Conservation (phyloP, 2,113 vertebrate genomes). For the Callorhinus ursinus region DNA sequence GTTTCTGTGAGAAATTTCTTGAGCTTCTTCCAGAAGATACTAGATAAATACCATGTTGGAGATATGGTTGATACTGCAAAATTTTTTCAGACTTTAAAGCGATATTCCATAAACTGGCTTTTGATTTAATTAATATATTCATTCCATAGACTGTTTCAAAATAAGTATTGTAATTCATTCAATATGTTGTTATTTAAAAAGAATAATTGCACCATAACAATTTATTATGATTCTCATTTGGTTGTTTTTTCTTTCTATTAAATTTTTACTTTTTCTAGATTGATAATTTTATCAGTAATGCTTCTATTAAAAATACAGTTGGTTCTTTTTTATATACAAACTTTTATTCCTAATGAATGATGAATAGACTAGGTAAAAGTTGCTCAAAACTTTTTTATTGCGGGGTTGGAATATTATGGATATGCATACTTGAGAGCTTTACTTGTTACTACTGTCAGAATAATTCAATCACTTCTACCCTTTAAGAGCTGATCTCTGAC, state of each 20-base stretch:
- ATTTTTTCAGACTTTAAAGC: background rate
- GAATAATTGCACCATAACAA: background rate
- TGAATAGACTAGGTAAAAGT: slow-evolving; percentile 44
- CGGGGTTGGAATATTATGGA: background rate
- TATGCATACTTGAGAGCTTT: slow-evolving; percentile 45
- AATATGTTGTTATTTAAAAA: background rate
- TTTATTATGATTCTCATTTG: slow-evolving; percentile 17
- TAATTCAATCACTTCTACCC: slow-evolving; percentile 58
- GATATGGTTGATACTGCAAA: background rate
- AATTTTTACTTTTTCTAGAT: background rate
- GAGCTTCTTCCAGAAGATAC: background rate
- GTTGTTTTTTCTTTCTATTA: background rate
- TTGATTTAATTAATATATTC: slow-evolving; percentile 11
- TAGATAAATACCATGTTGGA: background rate
- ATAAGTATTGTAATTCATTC: slow-evolving; percentile 34
- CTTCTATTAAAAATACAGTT: background rate
- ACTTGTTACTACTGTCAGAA: slow-evolving; percentile 65
- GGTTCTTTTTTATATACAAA: slow-evolving; percentile 33
- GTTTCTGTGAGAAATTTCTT: slow-evolving; percentile 47
- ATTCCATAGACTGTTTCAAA: slow-evolving; percentile 38
- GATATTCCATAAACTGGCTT: slow-evolving; percentile 20
- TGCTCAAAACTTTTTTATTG: slow-evolving; percentile 28
- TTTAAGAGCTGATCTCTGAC: slow-evolving; percentile 67
- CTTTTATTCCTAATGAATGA: slow-evolving; percentile 26
- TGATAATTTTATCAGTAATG: background rate